Evolutionary conservation across 2,888 invertebrate genomes (phyloP), one percentile per base, ranked within the genome.

Genomic region (Caenorhabditis virilis): DNA sequence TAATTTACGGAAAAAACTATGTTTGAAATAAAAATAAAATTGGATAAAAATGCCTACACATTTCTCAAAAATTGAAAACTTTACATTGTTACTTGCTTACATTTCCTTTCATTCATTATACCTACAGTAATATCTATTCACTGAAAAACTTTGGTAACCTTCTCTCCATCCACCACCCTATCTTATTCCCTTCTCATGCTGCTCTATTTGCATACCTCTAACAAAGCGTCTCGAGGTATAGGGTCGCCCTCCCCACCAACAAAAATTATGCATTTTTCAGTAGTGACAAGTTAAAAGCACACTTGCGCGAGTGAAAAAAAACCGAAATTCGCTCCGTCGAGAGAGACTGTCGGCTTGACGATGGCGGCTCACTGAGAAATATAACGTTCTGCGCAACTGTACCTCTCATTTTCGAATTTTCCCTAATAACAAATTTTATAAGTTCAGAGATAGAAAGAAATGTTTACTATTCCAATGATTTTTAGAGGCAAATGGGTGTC

Each of bases 401-500:
- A n/a, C 36, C 36, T 36, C 15, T 36, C 5, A 5, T 36, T n/a
- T n/a, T n/a, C 5, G 11, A 36, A 15, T 36, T n/a, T 36, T 36
- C 36, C n/a, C 30, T 30, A 6, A 13, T 30, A 9, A n/a, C n/a
- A n/a, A n/a, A 30, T 30, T 30, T 13, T 50, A 60, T 60, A 54
- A 53, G 54, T 54, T 60, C 53, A 60, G n/a, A n/a, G n/a, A n/a
- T n/a, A n/a, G n/a, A n/a, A n/a, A 6, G 30, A 30, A 55, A 61
- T 61, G 61, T 61, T 61, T 61, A 61, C 61, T 61, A 61, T 61
- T 61, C 60, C 61, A 61, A 61, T 61, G 49, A 53, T 61, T 53
- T 61, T n/a, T n/a, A n/a, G n/a, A n/a, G n/a, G n/a, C n/a, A n/a
- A n/a, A n/a, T n/a, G n/a, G 55, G 50, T 53, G 61, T 61, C 61